Evolutionary conservation across 2,888 invertebrate genomes (phyloP), one percentile per base, ranked within the genome.

Genomic region (Caenorhabditis sp.): DNA sequence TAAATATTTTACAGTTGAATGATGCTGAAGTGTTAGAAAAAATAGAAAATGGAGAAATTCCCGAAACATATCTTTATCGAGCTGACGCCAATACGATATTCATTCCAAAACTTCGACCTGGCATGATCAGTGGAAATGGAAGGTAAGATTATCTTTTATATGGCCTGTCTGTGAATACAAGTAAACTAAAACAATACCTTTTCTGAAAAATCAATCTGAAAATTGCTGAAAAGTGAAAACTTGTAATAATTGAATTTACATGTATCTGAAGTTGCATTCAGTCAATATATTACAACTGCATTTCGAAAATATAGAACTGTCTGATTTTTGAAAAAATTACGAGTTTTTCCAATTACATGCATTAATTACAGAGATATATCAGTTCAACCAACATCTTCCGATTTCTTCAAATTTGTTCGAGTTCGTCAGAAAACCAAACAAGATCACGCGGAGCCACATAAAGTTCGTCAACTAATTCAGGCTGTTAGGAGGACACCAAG

Each of bases 71-170:
- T 1, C 52, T 58, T 56, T 71, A 71, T 27, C 63, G 67, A 25
- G 38, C 67, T 12, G 27, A 59, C 25, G 63, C 38, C 36, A 67
- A 71, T 57, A 63, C 60, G 0, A 67, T 71, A 56, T 71, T 56
- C 56, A 63, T 71, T 23, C 71, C 71, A 8, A 31, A 53, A n/a
- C 67, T 71, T n/a, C 63, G 59, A 14, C 67, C 71, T 12, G 71
- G 67, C n/a, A 71, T 71, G 71, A 50, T 71, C 23, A 31, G 67
- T 31, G 63, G 62, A 58, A 57, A 63, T 27, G 71, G 67, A 63
- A 63, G 17, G 71, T 67, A 12, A 27, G 70, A 25, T 57, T n/a
- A n/a, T n/a, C n/a, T n/a, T n/a, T n/a, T n/a, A n/a, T n/a, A n/a
- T n/a, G n/a, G n/a, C n/a, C n/a, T n/a, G n/a, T n/a, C n/a, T n/a